phyloP scores from a whole-genome alignment of 2,113 vertebrate species.

The Gymnogyps californianus region DNA sequence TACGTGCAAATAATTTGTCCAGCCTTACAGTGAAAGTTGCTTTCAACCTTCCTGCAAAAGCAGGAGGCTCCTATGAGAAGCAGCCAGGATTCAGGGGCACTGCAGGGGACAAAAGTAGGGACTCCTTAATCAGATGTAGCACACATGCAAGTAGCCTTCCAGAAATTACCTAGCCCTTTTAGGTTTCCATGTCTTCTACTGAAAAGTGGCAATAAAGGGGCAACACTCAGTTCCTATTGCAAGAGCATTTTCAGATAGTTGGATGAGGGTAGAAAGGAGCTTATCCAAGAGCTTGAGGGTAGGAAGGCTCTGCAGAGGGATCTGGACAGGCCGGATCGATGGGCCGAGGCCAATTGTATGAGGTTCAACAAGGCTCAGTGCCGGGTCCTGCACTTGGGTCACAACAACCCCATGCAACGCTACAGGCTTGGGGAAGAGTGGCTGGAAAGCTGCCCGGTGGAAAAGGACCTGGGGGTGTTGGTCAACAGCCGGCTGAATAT shows the following conservation, averaged over 20 bases:
- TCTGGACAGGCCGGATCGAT: neutral
- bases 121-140: neutral
- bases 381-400: too few species aligned
- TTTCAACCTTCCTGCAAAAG: neutral
- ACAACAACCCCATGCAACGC: too few species aligned
- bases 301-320: neutral
- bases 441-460: too few species aligned
- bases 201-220: neutral
- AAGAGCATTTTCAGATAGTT: neutral
- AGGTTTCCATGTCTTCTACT: neutral
- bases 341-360: too few species aligned
- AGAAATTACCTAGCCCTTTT: neutral
- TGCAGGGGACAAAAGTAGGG: too few species aligned
- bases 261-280: neutral
- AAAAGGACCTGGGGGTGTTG: too few species aligned
- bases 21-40: neutral
- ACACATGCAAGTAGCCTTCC: neutral
- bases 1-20: neutral
- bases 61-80: neutral
- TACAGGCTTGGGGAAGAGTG: too few species aligned
- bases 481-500: too few species aligned
- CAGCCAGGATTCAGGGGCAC: neutral
- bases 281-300: neutral
- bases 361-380: too few species aligned
- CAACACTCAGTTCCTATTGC: fast-evolving